phyloP scores from a whole-genome alignment of 2,888 invertebrate genomes.

The Tetragonula carbonaria region DNA sequence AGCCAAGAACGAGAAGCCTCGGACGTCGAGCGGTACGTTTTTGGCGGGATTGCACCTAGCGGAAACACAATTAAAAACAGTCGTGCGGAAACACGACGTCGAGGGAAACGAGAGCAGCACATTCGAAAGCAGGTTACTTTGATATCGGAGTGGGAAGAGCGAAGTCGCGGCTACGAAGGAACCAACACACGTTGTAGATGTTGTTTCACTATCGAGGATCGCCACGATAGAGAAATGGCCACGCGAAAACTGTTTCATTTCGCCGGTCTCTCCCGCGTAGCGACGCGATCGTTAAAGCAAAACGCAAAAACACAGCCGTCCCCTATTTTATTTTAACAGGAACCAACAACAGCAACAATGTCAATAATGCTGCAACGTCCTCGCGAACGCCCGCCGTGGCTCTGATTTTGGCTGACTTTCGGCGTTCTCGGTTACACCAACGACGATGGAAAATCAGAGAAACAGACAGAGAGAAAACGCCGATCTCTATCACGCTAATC shows the following conservation, averaged over 20 bases:
- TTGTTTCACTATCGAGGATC: constrained; percentile 61
- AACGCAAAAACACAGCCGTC: constrained; percentile 60
- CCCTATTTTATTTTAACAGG: constrained; percentile 65
- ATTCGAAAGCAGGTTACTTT: not conserved
- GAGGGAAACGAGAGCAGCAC: not conserved
- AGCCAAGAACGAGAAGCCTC: not conserved
- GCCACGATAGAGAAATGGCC: constrained; percentile 14
- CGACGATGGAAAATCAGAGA: not conserved
- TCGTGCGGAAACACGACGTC: not conserved
- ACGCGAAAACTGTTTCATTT: constrained; percentile 67
- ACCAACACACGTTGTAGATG: constrained; percentile 22
- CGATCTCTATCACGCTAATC: constrained; percentile 49
- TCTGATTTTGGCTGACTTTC: constrained; percentile 56
- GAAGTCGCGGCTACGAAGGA: constrained; percentile 27
- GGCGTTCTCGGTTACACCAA: constrained; percentile 11
- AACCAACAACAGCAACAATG: constrained; percentile 56
- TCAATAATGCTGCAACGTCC: constrained; percentile 41
- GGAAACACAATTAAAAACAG: constrained; percentile 26
- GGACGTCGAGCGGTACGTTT: not conserved
- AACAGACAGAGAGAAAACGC: constrained; percentile 1
- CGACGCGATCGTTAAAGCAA: constrained; percentile 62
- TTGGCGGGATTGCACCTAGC: not conserved
- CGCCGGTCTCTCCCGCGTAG: constrained; percentile 31
- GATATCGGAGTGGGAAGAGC: not conserved
- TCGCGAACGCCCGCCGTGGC: constrained; percentile 31